Evolutionary conservation across 2,888 invertebrate genomes (phyloP), one percentile per base, ranked within the genome.

Genomic region (Nesidiocoris tenuis): DNA sequence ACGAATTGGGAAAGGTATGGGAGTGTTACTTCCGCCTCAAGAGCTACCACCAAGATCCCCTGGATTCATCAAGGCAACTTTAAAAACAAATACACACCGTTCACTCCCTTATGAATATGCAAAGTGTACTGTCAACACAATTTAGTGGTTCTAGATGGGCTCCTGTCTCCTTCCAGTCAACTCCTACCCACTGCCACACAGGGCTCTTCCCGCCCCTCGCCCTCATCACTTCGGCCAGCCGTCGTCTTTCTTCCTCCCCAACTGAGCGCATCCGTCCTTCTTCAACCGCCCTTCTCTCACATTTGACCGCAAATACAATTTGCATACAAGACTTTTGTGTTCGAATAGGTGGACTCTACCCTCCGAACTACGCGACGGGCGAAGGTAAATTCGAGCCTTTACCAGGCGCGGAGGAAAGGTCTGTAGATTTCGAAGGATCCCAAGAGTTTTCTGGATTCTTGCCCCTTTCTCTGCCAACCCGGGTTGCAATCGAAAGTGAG

Each of bases 71-170:
- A 78, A 64, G 75, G 71, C 74, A 78, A 78, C 78, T 78, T 78
- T 77, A 77, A 78, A 78, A 78, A 78, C 78, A 78, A 78, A 78
- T 78, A 78, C 78, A 78, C 76, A 61, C 61, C 78, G 76, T 78
- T 78, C 78, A 76, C 75, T 70, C 76, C 78, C 78, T 78, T 78
- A 78, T 78, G 78, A 78, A 78, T 78, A 78, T 78, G 77, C 78
- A 68, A 70, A 75, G 76, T 66, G 63, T 61, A 65, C 61, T 76
- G 78, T 78, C 78, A 78, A 78, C 78, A 78, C 76, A 78, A 78
- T 78, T 78, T 78, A 78, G 76, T 77, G 77, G 76, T 65, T 76
- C 64, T 74, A 57, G 66, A 77, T 72, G 74, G 71, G 75, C 64
- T 54, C 21, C 65, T 7, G 59, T n/a, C 59, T 59, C n/a, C 39